Conservation (phyloP, 2,888 invertebrate genomes). For the Cabera pusaria region DNA sequence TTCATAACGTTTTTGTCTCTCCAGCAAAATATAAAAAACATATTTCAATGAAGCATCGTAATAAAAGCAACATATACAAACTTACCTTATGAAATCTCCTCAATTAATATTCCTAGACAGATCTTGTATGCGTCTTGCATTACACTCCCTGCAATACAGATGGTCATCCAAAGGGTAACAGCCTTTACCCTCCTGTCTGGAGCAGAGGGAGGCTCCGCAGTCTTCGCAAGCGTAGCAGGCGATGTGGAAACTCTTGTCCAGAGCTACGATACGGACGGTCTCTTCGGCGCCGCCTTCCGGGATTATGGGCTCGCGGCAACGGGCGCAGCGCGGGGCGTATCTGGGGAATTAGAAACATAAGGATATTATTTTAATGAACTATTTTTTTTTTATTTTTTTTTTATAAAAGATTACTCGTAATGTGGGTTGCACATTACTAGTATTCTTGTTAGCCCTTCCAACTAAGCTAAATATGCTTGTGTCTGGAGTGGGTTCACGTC, state of each 20-base stretch:
- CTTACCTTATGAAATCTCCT: slow-evolving; percentile 12
- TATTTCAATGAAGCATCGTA: too few species aligned
- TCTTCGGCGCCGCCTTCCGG: slow-evolving; percentile 98
- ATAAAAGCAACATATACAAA: too few species aligned
- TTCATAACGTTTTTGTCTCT: too few species aligned
- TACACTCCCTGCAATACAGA: slow-evolving; percentile 97
- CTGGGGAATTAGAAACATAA: too few species aligned
- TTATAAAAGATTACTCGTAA: too few species aligned
- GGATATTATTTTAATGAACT: too few species aligned
- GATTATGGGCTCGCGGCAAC: slow-evolving; percentile 97
- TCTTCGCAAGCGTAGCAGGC: slow-evolving; percentile 98
- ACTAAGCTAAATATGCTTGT: too few species aligned
- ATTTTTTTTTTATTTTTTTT: too few species aligned
- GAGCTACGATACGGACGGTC: slow-evolving; percentile 97
- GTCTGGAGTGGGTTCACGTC: too few species aligned
- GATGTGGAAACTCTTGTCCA: slow-evolving; percentile 98
- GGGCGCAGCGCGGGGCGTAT: slow-evolving; percentile 98
- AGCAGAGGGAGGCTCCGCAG: slow-evolving; percentile 94
- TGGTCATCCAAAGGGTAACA: slow-evolving; percentile 99
- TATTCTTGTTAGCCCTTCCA: too few species aligned
- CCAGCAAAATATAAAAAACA: too few species aligned
- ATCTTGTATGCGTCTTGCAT: slow-evolving; percentile 95
- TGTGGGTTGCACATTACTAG: too few species aligned
- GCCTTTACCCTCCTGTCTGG: slow-evolving; percentile 96
- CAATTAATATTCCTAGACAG: slow-evolving; percentile 86